Evolutionary conservation across 2,113 vertebrate genomes (phyloP), one percentile per base, ranked within the genome.

Genomic region (Salvator merianae): DNA sequence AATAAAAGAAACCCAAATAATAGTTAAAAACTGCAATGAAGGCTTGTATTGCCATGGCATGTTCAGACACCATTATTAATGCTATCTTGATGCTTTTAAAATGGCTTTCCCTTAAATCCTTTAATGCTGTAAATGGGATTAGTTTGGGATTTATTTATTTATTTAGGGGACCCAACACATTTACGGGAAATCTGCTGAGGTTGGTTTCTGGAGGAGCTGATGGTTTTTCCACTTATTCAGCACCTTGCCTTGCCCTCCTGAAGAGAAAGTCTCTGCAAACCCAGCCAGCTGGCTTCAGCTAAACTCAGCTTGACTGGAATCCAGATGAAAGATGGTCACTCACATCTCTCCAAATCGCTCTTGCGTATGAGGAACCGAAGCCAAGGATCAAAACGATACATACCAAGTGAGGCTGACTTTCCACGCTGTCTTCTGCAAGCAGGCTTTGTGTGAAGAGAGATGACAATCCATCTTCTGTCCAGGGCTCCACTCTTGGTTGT

Each of bases 101-200:
- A 87, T 73, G 84, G 91, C 50, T 91, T 87, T 91, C 80, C 74
- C 84, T 88, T 85, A 86, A 88, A 85, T 83, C 85, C 77, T 47
- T 83, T 92, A 86, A 71, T 89, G 62, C 34, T 88, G 34, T 70
- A 79, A 90, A 89, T 80, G 47, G 59, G 81, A 89, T 86, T 91
- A 74, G 83, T 63, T 78, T 79, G n/a, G 77, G 38, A 38, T 85
- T 66, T 50, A 50, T 73, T 79, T 85, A 71, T 85, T 28, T 76
- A 75, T 85, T 88, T 89, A 73, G 77, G n/a, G 75, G 76, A 73
- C 84, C 74, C 36, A 82, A 1, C 79, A 77, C 87, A 50, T 87
- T 79, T 47, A 77, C 71, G 84, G 69, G 74, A 68, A 91, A 76
- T 88, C 71, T 81, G 86, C 65, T 22, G 55, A 81, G 84, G 36